phyloP scores from a whole-genome alignment of 1,140 invertebrate species.

The Trialeurodes vaporariorum region DNA sequence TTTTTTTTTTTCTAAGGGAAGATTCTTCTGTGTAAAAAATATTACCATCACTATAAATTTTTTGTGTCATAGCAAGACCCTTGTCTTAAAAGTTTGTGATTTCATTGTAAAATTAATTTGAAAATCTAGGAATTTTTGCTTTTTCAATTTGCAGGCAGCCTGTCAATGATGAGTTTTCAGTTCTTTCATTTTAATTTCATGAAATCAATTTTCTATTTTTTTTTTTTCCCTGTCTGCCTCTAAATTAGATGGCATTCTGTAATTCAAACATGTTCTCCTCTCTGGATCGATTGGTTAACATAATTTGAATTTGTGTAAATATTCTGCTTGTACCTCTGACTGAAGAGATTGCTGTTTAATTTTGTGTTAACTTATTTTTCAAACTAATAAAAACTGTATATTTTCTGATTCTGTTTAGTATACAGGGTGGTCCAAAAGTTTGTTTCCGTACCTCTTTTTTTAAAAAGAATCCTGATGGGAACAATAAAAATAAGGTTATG shows the following conservation, averaged over 20 bases:
- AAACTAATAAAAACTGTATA: background rate
- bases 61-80: too few species aligned
- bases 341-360: background rate
- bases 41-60: too few species aligned
- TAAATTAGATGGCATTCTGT: background rate
- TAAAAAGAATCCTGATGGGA: too few species aligned
- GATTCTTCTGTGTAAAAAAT: too few species aligned
- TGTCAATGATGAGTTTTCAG: background rate
- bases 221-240: background rate
- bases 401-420: background rate
- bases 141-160: too few species aligned
- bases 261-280: background rate
- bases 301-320: background rate
- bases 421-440: too few species aligned
- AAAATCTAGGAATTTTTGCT: too few species aligned
- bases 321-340: background rate
- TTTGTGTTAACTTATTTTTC: background rate
- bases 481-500: too few species aligned
- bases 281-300: background rate
- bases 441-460: too few species aligned
- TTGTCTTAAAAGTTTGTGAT: too few species aligned
- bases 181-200: background rate
- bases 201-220: background rate
- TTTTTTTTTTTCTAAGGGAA: too few species aligned
- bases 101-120: too few species aligned